These are phyloP conservation scores for Anodontia alba DNA, from an alignment of 2,888 invertebrate species.

Conservation along the genomic window DNA sequence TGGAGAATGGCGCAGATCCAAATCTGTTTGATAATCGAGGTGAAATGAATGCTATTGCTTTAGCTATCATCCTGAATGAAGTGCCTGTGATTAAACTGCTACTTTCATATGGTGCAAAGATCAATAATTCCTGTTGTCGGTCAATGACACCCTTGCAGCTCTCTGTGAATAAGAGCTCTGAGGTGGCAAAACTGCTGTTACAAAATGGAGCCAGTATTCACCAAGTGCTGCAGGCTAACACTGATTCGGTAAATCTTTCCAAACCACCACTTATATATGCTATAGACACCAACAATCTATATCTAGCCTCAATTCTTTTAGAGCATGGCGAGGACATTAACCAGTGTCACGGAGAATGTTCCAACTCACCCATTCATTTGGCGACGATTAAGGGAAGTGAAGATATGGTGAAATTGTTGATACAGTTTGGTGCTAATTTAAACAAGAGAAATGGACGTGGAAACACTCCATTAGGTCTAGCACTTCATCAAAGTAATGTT, in stretches of 20 bases:
- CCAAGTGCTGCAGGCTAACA: conserved; percentile 55
- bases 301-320: conserved; percentile 58
- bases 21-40: conserved; percentile 47
- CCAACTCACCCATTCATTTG: conserved; percentile 62
- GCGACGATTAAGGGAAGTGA: conserved; percentile 58
- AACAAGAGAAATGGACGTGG: conserved; percentile 60
- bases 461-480: conserved; percentile 63
- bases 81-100: conserved; percentile 60
- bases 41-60: conserved; percentile 64
- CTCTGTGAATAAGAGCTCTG: conserved; percentile 64
- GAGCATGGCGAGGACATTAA: conserved; percentile 69
- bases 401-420: conserved; percentile 62
- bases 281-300: conserved; percentile 59
- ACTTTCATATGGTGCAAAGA: conserved; percentile 58
- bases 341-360: conserved; percentile 59
- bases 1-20: conserved; percentile 67
- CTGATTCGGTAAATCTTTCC: conserved; percentile 40
- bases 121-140: conserved; percentile 64
- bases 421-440: conserved; percentile 65
- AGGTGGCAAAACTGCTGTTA: conserved; percentile 64
- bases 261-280: conserved; percentile 64
- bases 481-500: conserved; percentile 39
- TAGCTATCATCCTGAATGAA: conserved; percentile 68
- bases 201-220: conserved; percentile 67
- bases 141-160: conserved; percentile 65